Percentiles rank a stretch among this genome's conserved stretches.
Conservation (phyloP, 1,140 invertebrate genomes). For the Caligus rogercresseyi region DNA sequence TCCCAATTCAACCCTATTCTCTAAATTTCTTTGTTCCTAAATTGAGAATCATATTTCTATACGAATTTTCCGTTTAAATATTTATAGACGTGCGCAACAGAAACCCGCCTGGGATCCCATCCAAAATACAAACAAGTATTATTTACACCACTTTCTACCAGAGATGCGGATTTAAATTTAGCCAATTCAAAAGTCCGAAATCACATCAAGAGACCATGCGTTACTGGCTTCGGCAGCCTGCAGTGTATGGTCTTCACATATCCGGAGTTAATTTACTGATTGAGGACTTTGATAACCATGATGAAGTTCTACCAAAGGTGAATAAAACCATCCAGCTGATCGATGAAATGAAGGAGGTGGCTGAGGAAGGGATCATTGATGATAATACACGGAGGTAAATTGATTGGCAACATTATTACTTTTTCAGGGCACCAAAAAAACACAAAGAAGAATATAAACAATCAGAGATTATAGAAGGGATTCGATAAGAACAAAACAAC, state of each 20-base stretch:
- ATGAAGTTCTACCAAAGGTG: background rate
- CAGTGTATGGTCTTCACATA: slow-evolving; percentile 3
- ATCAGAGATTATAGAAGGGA: too few species aligned
- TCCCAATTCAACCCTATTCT: too few species aligned
- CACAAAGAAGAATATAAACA: too few species aligned
- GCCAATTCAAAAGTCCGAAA: slow-evolving; percentile 33
- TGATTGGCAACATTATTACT: too few species aligned
- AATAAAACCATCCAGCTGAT: slow-evolving; percentile 27
- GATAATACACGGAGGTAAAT: background rate
- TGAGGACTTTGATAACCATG: background rate
- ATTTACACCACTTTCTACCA: slow-evolving; percentile 40
- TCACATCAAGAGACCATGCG: slow-evolving; percentile 25
- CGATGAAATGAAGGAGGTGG: slow-evolving; percentile 35
- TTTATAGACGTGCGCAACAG: slow-evolving; percentile 32
- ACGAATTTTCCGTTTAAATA: too few species aligned
- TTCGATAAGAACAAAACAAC: too few species aligned
- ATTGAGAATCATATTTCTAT: too few species aligned
- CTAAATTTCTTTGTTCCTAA: too few species aligned
- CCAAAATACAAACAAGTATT: slow-evolving; percentile 36
- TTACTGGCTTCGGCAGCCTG: background rate
- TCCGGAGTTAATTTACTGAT: slow-evolving; percentile 3
- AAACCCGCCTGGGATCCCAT: slow-evolving; percentile 44
- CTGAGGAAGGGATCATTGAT: background rate
- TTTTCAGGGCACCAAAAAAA: too few species aligned
- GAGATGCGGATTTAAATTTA: slow-evolving; percentile 45